These are phyloP conservation scores for Gadus chalcogrammus DNA, from an alignment of 2,113 vertebrate species.

Conservation along the genomic window DNA sequence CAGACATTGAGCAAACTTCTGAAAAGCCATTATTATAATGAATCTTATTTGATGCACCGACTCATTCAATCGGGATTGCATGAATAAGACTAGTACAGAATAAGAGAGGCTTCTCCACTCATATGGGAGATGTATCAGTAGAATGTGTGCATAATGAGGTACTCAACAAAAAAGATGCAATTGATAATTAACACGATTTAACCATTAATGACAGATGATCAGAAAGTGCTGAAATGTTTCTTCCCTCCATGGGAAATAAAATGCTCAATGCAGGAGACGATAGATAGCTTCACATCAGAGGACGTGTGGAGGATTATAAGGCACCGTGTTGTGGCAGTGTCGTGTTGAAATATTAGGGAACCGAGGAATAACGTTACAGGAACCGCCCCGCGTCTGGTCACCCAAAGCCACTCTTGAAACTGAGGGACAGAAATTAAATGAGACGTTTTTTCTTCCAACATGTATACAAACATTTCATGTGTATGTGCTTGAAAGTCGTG, in stretches of 20 bases:
- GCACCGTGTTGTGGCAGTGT: not conserved
- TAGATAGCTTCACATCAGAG: slow-evolving; percentile 35
- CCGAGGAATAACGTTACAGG: not conserved
- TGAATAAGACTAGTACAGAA: too few relatives aligned
- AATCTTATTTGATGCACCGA: too few relatives aligned
- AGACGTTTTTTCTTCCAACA: not conserved
- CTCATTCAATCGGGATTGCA: too few relatives aligned
- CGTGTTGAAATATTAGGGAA: not conserved
- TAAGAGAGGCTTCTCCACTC: too few relatives aligned
- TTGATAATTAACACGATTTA: slow-evolving; percentile 22
- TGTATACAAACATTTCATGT: too few relatives aligned
- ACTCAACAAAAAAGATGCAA: not conserved
- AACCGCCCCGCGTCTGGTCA: not conserved
- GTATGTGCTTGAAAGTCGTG: too few relatives aligned
- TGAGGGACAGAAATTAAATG: slow-evolving; percentile 6
- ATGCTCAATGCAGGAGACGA: slow-evolving; percentile 27
- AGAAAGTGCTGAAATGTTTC: slow-evolving; percentile 52
- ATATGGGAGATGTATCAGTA: too few relatives aligned
- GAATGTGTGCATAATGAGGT: too few relatives aligned
- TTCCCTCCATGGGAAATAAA: not conserved
- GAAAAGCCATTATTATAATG: too few relatives aligned
- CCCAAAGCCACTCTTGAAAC: not conserved
- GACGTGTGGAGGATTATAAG: slow-evolving; percentile 46
- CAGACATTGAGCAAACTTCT: too few relatives aligned
- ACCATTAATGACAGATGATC: slow-evolving; percentile 24